A percentile compares a stretch with the other conserved stretches of the same genome.
Conservation (phyloP, 2,888 invertebrate genomes). For the Agriotes lineatus region DNA sequence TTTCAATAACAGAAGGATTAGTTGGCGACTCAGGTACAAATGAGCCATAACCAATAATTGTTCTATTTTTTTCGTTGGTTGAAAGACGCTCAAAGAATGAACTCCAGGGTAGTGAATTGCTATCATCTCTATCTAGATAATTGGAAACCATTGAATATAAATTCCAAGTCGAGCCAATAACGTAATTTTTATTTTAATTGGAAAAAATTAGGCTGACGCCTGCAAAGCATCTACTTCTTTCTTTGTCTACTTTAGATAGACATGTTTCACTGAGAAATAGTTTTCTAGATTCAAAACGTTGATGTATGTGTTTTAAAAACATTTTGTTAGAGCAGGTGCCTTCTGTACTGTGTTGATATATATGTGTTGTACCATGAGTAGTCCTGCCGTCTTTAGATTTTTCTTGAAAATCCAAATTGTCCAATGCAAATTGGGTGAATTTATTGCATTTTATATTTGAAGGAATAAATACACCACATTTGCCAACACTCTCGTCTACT, state of each 20-base stretch:
- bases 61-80: background rate
- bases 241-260: background rate
- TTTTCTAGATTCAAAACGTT: background rate
- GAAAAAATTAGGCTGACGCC: background rate
- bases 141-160: background rate
- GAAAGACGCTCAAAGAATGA: background rate
- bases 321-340: background rate
- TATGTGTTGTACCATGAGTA: background rate
- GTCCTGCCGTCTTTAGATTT: background rate
- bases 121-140: background rate
- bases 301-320: background rate
- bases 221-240: background rate
- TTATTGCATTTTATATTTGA: background rate
- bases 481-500: background rate
- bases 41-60: background rate
- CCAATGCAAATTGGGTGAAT: background rate
- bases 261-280: background rate
- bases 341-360: background rate
- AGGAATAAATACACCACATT: background rate
- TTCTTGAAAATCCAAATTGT: background rate
- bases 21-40: background rate
- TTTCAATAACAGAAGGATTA: background rate
- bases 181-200: background rate
- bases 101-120: background rate
- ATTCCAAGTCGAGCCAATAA: background rate